Conservation (phyloP, 1,140 invertebrate species). For the Micrasema minimum region DNA sequence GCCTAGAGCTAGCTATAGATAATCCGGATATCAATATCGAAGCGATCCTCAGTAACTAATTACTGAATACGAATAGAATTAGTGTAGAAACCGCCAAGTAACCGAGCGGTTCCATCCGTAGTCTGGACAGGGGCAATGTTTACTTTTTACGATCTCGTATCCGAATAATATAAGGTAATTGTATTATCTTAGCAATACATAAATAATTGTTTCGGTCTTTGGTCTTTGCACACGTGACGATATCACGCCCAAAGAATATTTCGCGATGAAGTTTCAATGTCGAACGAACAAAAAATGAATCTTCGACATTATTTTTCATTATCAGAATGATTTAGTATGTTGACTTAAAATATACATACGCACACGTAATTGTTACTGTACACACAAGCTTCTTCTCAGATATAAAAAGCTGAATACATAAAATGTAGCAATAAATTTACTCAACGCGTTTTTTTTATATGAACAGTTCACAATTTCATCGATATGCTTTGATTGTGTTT, state of each 20-base stretch:
- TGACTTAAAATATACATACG: neutral
- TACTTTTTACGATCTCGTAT: too few species aligned
- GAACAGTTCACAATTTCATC: neutral
- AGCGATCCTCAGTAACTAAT: too few species aligned
- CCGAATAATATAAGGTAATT: too few species aligned
- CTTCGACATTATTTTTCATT: constrained; percentile 5
- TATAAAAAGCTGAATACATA: constrained; percentile 27
- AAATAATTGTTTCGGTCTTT: too few species aligned
- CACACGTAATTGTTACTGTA: constrained; percentile 22
- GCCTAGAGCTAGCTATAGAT: too few species aligned
- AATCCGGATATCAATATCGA: too few species aligned
- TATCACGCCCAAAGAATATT: neutral
- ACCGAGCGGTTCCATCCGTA: too few species aligned
- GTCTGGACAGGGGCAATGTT: too few species aligned
- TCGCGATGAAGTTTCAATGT: neutral
- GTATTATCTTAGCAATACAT: too few species aligned
- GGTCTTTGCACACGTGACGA: neutral
- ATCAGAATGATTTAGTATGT: constrained; percentile 18
- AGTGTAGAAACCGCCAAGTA: too few species aligned
- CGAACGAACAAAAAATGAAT: neutral
- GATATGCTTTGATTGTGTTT: neutral
- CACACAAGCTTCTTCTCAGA: neutral
- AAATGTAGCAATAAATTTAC: neutral
- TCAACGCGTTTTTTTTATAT: constrained; percentile 13
- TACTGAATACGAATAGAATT: too few species aligned